Evolutionary conservation across 2,797 vertebrate species (phyloP).

Genomic region (Heterohyrax brucei): DNA sequence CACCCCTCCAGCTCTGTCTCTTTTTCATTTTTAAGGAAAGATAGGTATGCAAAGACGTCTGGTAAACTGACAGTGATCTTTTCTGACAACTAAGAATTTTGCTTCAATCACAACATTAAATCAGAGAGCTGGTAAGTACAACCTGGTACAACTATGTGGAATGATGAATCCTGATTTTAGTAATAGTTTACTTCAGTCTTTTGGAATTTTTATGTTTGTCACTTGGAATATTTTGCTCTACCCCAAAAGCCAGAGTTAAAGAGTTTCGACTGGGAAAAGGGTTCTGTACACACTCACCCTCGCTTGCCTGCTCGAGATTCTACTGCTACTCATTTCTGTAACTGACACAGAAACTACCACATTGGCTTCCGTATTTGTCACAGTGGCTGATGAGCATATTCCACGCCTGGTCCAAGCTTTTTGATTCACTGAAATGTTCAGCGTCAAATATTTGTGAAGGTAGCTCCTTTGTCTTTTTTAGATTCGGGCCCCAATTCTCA

Average conservation of each 20-base stretch:
- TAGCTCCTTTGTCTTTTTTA: background rate
- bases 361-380: background rate
- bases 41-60: background rate
- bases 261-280: background rate
- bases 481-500: background rate
- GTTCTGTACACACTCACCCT: too few species aligned
- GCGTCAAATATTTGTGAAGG: background rate
- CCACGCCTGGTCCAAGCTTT: background rate
- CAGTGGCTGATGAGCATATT: rapidly evolving
- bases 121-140: background rate
- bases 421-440: background rate
- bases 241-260: background rate
- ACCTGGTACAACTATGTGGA: background rate
- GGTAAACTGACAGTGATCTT: background rate
- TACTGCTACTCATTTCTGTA: background rate
- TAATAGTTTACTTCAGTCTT: background rate
- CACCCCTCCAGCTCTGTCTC: background rate
- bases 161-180: background rate
- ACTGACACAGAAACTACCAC: too few species aligned
- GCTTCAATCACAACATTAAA: background rate
- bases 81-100: background rate
- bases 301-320: too few species aligned
- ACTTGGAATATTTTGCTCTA: background rate
- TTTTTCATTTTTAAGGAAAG: background rate
- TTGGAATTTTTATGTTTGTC: background rate